These are phyloP conservation scores for Boloria euphrosyne DNA, from an alignment of 2,888 invertebrate genomes.

Conservation along the genomic window DNA sequence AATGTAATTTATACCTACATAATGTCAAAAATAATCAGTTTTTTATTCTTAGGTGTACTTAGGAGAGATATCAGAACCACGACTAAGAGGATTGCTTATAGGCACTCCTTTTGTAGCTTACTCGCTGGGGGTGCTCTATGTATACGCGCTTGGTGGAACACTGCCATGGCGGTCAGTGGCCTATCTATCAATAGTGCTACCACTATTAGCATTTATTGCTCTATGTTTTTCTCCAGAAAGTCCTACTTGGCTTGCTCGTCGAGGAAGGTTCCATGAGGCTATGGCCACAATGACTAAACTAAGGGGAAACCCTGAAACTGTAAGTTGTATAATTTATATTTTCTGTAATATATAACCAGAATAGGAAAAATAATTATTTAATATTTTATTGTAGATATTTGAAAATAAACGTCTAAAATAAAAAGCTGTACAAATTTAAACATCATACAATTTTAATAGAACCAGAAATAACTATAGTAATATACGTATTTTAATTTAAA, in stretches of 20 bases:
- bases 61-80: slow-evolving; percentile 89
- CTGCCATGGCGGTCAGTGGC: slow-evolving; percentile 88
- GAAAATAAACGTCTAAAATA: too few species aligned
- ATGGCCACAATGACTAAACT: slow-evolving; percentile 83
- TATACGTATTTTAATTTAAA: slow-evolving; percentile 30
- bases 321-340: slow-evolving; percentile 53
- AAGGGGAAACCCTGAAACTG: slow-evolving; percentile 82
- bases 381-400: too few species aligned
- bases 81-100: slow-evolving; percentile 85
- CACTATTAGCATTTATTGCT: slow-evolving; percentile 82
- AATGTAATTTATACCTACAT: not conserved
- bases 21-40: not conserved
- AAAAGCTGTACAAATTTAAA: not conserved
- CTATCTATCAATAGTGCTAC: slow-evolving; percentile 83
- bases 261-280: slow-evolving; percentile 80
- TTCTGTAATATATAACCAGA: too few species aligned
- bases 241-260: slow-evolving; percentile 87
- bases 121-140: slow-evolving; percentile 87
- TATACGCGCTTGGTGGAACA: slow-evolving; percentile 87
- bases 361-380: too few species aligned
- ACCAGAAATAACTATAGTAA: not conserved
- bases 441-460: not conserved
- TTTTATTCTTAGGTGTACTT: slow-evolving; percentile 84
- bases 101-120: slow-evolving; percentile 89
- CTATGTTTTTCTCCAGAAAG: slow-evolving; percentile 87